Conservation (phyloP, 2,797 vertebrate genomes). For the Sebastes hubbsi region DNA sequence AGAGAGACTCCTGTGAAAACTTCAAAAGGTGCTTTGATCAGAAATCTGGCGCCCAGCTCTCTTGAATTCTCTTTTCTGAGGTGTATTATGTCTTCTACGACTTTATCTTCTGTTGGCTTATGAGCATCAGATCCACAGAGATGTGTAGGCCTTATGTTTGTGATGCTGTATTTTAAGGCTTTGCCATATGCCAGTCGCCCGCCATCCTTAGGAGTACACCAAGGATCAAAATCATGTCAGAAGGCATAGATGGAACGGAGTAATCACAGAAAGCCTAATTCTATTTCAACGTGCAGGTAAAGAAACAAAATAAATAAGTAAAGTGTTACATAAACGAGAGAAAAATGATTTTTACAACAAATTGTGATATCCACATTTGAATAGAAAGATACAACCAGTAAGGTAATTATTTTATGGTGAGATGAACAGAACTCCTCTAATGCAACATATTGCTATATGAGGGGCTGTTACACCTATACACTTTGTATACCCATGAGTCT, state of each 20-base stretch:
- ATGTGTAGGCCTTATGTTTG: conserved; percentile 60
- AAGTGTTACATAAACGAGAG: background rate
- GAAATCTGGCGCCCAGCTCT: conserved; percentile 75
- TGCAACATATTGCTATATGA: conserved; percentile 10
- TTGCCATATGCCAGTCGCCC: conserved; percentile 46
- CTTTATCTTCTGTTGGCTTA: conserved; percentile 69
- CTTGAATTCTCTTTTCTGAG: conserved; percentile 75
- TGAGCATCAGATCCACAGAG: conserved; percentile 56
- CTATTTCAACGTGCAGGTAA: background rate
- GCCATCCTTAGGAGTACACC: background rate
- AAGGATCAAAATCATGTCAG: conserved; percentile 33
- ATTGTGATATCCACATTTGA: background rate
- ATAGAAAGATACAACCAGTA: background rate
- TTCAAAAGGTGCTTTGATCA: conserved; percentile 84
- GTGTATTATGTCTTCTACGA: conserved; percentile 74
- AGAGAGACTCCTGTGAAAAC: conserved; percentile 61
- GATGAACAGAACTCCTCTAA: conserved; percentile 14
- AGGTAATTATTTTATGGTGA: conserved; percentile 33
- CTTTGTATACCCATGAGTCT: conserved; percentile 52
- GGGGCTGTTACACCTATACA: conserved; percentile 23
- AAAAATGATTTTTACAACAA: conserved; percentile 17
- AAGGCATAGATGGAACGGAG: conserved; percentile 8
- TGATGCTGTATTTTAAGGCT: conserved; percentile 64
- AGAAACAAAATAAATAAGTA: conserved; percentile 13
- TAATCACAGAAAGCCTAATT: conserved; percentile 15